Conservation (phyloP, 2,888 invertebrate species). For the Chymomyza fuscimana region DNA sequence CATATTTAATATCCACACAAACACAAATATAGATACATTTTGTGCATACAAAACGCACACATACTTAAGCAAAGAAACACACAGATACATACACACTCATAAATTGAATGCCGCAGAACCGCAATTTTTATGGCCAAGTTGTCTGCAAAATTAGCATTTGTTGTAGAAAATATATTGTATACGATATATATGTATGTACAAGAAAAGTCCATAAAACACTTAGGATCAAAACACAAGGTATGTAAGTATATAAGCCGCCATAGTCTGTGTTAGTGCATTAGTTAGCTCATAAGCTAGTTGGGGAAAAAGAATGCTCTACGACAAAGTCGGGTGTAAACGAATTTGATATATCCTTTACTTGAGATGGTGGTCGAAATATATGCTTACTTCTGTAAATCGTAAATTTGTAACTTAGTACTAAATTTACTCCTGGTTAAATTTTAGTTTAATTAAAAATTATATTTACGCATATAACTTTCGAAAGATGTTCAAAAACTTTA, state of each 20-base stretch:
- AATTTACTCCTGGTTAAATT: too few relatives aligned
- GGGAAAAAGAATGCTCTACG: neutral
- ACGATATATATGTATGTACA: constrained; percentile 52
- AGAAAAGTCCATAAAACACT: constrained; percentile 74
- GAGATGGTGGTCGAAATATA: too few relatives aligned
- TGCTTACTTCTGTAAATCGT: too few relatives aligned
- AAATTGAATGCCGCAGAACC: constrained; percentile 16
- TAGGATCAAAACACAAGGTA: constrained; percentile 59
- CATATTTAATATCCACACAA: constrained; percentile 53
- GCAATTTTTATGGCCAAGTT: constrained; percentile 27
- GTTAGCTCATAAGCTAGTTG: neutral
- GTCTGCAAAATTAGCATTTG: constrained; percentile 44
- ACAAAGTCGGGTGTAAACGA: too few relatives aligned
- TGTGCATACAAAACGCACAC: neutral
- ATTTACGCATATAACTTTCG: too few relatives aligned
- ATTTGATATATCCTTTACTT: too few relatives aligned
- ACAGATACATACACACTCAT: constrained; percentile 8
- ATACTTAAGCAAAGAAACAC: neutral
- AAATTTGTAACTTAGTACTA: too few relatives aligned
- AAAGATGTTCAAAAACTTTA: too few relatives aligned
- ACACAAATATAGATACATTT: constrained; percentile 4
- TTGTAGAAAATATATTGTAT: constrained; percentile 34
- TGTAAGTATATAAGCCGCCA: constrained; percentile 27
- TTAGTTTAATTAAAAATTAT: too few relatives aligned
- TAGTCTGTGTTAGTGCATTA: constrained; percentile 1